Conservation (phyloP, 2,888 invertebrate genomes). For the Chalcosyrphus nemorum region DNA sequence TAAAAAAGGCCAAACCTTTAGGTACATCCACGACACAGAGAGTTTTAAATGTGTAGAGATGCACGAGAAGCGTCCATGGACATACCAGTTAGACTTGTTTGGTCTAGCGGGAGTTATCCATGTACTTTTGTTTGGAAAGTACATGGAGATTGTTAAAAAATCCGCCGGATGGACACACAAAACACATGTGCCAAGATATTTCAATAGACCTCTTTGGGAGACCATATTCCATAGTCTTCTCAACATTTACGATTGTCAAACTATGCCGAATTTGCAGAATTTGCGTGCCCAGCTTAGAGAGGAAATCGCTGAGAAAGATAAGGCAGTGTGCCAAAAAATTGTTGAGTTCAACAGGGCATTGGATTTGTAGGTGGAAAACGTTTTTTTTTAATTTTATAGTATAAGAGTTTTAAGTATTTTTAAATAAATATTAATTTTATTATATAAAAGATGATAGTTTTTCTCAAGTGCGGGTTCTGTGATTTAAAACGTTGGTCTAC, state of each 20-base stretch:
- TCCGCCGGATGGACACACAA: constrained; percentile 78
- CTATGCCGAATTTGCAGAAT: constrained; percentile 87
- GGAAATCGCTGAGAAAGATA: constrained; percentile 79
- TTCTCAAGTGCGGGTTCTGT: too few relatives aligned
- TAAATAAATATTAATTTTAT: too few relatives aligned
- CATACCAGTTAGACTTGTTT: constrained; percentile 95
- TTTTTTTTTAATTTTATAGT: not conserved
- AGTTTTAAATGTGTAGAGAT: constrained; percentile 94
- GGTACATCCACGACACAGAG: constrained; percentile 85
- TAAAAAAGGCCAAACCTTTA: constrained; percentile 90
- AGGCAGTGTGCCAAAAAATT: constrained; percentile 78
- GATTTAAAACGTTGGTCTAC: too few relatives aligned
- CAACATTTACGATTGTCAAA: constrained; percentile 90
- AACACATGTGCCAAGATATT: constrained; percentile 83
- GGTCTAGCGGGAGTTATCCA: constrained; percentile 94
- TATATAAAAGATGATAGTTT: too few relatives aligned
- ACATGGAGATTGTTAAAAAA: constrained; percentile 90
- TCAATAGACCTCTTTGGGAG: constrained; percentile 89
- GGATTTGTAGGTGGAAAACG: constrained; percentile 50
- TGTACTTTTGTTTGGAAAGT: constrained; percentile 92
- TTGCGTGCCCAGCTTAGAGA: constrained; percentile 78
- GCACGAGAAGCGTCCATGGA: constrained; percentile 95
- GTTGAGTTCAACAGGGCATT: constrained; percentile 78
- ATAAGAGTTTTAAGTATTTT: too few relatives aligned
- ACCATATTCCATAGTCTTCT: constrained; percentile 90